Evolutionary conservation across 2,113 vertebrate genomes (phyloP), one percentile per base, ranked within the genome.

Genomic region (Hyperopisus bebe): DNA sequence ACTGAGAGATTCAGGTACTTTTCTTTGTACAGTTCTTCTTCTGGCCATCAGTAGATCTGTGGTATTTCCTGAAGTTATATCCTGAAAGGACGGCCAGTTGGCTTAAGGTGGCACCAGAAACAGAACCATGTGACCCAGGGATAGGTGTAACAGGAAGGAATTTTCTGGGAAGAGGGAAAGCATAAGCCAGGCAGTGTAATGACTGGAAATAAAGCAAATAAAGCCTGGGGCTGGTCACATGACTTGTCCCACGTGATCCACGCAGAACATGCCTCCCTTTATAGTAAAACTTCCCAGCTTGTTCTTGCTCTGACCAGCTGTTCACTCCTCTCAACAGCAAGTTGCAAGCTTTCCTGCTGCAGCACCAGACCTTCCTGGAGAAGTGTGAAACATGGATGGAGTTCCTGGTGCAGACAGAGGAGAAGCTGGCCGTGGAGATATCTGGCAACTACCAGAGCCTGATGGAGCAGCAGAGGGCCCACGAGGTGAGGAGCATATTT

Each of bases 341-440:
- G 91, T 94, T 99, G 27, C 98, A 99, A 93, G 98, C 98, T 21
- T 97, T 97, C 94, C 92, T 99, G 93, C 96, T 99, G 82, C 98
- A 98, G 93, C 97, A 99, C 90, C 98, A 99, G 93, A 99, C 98
- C 31, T 99, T 99, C 94, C 94, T 98, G 93, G 98, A 99, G 94
- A 99, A 99, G 91, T 99, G 98, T 94, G 98, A 98, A 90, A 98
- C 97, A 0, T 99, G 98, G 98, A 99, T 99, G 98, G 98, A 99
- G 93, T 98, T 99, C 92, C 93, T 99, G 92, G 94, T 98, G 88
- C 97, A 99, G 91, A 99, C 98, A 0, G 98, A 99, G 88, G 97
- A 98, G 86, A 98, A 98, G 89, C 93, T 99, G 91, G 96, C 97
- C 0, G 98, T 97, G 89, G 98, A 99, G 90, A 98, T 99, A 91